Evolutionary conservation across 23 tunicate genomes (phyloP).

Genomic region (Phallusia fumigata): DNA sequence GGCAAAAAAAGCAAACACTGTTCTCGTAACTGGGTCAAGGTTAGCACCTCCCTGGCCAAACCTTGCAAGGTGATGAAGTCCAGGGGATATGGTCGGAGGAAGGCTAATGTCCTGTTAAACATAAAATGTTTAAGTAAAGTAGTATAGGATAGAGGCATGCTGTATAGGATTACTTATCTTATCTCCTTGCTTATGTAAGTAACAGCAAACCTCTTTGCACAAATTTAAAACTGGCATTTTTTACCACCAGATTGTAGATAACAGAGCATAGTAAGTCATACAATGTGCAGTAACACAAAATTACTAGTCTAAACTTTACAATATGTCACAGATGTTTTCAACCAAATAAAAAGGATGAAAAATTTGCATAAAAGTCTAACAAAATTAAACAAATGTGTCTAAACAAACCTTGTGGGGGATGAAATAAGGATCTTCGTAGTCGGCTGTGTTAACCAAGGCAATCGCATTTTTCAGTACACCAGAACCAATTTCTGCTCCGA

Average conservation of each 20-base stretch:
- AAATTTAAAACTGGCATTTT: too few species aligned
- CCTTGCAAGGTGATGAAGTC: background rate
- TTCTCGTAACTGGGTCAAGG: constrained; percentile 22
- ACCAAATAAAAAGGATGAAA: too few species aligned
- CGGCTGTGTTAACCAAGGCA: constrained; percentile 84
- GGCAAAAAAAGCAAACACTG: constrained; percentile 72
- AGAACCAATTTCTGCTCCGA: constrained; percentile 65
- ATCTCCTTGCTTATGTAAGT: too few species aligned
- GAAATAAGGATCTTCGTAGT: constrained; percentile 81
- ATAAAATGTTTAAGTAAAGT: background rate
- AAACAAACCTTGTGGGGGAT: constrained; percentile 66
- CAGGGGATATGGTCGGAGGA: constrained; percentile 50
- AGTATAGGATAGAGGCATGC: too few species aligned
- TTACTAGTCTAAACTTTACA: too few species aligned
- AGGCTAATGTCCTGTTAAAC: constrained; percentile 66
- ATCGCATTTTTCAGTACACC: constrained; percentile 65
- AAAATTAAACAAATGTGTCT: background rate
- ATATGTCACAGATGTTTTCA: too few species aligned
- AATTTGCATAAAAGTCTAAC: background rate
- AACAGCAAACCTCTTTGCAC: too few species aligned
- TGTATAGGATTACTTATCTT: too few species aligned
- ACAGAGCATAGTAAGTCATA: too few species aligned
- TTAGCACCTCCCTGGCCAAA: constrained; percentile 43
- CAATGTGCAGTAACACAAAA: too few species aligned
- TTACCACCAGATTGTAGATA: too few species aligned